Evolutionary conservation across 2,113 vertebrate genomes (phyloP).

Genomic region (Neodon shergylaensis): DNA sequence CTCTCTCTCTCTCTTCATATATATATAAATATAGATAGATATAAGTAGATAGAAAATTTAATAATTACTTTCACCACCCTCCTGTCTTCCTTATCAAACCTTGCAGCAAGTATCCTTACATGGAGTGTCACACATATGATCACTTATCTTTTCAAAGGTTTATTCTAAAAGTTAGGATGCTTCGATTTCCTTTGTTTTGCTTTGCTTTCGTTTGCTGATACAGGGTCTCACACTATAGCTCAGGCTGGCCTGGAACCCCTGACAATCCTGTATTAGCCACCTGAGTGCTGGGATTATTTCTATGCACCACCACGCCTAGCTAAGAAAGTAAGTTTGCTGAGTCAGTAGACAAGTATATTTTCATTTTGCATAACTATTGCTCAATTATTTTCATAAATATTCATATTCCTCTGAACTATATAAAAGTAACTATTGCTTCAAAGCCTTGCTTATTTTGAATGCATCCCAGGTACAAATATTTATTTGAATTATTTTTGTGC

Average conservation of each 20-base stretch:
- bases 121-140: not conserved
- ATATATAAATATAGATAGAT: not conserved
- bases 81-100: not conserved
- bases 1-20: too few relatives aligned
- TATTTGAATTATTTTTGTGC: not conserved
- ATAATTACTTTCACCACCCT: not conserved
- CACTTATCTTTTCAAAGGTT: not conserved
- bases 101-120: not conserved
- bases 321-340: not conserved
- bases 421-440: not conserved
- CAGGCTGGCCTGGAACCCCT: not conserved
- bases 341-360: not conserved
- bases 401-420: not conserved
- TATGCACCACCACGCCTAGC: not conserved
- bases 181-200: not conserved
- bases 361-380: not conserved
- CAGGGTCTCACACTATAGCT: not conserved
- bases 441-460: not conserved
- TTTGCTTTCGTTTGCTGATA: not conserved
- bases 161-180: not conserved
- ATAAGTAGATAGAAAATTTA: not conserved
- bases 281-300: not conserved
- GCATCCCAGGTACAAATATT: not conserved
- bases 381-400: conserved; percentile 14
- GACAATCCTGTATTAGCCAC: not conserved